Conservation (phyloP, 2,113 vertebrate species). For the Oryzias javanicus region DNA sequence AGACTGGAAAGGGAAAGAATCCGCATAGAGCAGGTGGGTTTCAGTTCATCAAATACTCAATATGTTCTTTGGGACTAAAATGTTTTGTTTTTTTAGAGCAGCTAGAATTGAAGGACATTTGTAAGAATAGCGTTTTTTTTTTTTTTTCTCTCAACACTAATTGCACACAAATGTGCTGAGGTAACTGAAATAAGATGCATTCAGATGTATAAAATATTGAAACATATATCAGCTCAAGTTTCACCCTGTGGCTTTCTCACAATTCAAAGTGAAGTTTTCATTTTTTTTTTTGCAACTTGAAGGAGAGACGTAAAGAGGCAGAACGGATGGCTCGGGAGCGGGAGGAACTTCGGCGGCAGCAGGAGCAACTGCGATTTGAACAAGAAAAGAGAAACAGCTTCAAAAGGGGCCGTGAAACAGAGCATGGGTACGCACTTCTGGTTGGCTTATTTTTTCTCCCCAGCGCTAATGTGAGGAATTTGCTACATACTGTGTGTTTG, state of each 20-base stretch:
- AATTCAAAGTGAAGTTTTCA: rapidly evolving
- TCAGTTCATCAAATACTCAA: not conserved
- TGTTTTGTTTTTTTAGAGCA: not conserved
- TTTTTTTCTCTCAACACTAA: too few species aligned
- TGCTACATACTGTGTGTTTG: too few species aligned
- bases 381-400: slow-evolving; percentile 95
- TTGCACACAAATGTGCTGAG: too few species aligned
- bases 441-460: too few species aligned
- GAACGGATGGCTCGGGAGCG: slow-evolving; percentile 92
- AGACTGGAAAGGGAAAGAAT: slow-evolving; percentile 93
- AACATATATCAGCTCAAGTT: too few species aligned
- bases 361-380: slow-evolving; percentile 96
- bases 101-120: too few species aligned
- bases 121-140: too few species aligned
- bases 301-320: slow-evolving; percentile 96
- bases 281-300: slow-evolving; percentile 4
- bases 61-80: not conserved
- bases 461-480: too few species aligned
- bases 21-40: slow-evolving; percentile 92
- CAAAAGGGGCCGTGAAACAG: slow-evolving; percentile 92
- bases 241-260: not conserved
- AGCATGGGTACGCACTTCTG: slow-evolving; percentile 81
- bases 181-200: too few species aligned
- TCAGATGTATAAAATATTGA: too few species aligned
- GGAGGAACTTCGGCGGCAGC: slow-evolving; percentile 92